Evolutionary conservation across 2,888 invertebrate genomes (phyloP).

Genomic region (Dicyrtoma fusca): DNA sequence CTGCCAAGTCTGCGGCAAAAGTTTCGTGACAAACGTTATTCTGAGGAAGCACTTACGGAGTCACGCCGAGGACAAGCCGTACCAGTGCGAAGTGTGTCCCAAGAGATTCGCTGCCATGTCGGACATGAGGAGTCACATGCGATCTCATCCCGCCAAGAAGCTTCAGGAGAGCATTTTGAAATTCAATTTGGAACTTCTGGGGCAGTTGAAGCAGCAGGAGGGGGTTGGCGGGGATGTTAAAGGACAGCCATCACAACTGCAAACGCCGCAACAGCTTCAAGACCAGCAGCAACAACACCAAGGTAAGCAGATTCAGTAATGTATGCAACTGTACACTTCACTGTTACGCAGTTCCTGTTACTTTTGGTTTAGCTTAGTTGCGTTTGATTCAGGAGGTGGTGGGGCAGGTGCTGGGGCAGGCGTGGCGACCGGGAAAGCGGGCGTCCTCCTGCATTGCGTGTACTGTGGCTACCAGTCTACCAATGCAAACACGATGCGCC

Average conservation of each 20-base stretch:
- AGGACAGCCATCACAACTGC: no score
- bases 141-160: slow-evolving; percentile 18
- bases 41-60: slow-evolving; percentile 6
- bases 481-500: neutral
- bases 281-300: neutral
- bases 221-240: no score
- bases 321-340: neutral
- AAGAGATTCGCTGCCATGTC: slow-evolving; percentile 30
- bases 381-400: neutral
- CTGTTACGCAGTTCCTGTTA: no score
- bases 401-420: neutral
- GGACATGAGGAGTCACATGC: slow-evolving; percentile 16
- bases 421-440: neutral
- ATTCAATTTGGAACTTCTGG: slow-evolving; percentile 22
- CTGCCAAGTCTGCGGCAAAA: neutral
- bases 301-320: neutral
- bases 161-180: slow-evolving; percentile 18
- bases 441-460: neutral
- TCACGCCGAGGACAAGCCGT: slow-evolving; percentile 14
- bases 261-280: no score
- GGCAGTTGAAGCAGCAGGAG: neutral
- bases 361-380: no score
- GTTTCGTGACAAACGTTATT: slow-evolving; percentile 18
- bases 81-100: slow-evolving; percentile 22
- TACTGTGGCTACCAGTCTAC: neutral